These are phyloP conservation scores for Antheraea mylitta DNA, from an alignment of 1,140 invertebrate species.

Conservation along the genomic window DNA sequence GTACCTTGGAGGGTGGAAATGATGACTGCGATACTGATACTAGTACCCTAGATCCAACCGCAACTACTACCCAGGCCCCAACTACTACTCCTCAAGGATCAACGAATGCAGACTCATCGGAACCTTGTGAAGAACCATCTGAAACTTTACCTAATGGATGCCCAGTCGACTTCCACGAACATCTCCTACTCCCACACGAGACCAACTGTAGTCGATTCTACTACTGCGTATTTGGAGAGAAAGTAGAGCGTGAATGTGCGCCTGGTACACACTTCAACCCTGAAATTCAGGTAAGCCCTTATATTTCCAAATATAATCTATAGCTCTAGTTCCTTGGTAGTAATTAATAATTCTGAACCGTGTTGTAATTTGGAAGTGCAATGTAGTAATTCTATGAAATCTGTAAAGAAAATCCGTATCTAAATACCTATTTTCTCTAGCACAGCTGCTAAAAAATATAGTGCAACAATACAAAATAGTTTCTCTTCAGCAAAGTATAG, in stretches of 20 bases:
- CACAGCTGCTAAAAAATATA: too few relatives aligned
- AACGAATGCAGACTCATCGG: not conserved
- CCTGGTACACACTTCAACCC: conserved; percentile 15
- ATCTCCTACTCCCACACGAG: conserved; percentile 44
- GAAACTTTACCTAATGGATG: conserved; percentile 34
- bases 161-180: conserved; percentile 34
- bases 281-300: too few relatives aligned
- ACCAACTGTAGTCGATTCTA: conserved; percentile 47
- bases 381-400: too few relatives aligned
- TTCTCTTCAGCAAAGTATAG: too few relatives aligned
- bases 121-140: not conserved
- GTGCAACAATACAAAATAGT: too few relatives aligned
- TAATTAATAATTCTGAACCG: too few relatives aligned
- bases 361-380: too few relatives aligned
- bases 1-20: not conserved
- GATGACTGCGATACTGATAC: not conserved
- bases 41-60: not conserved
- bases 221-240: conserved; percentile 40
- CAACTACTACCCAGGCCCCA: not conserved
- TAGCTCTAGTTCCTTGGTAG: too few relatives aligned
- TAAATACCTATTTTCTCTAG: too few relatives aligned
- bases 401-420: too few relatives aligned
- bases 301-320: too few relatives aligned
- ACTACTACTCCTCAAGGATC: not conserved
- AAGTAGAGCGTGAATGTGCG: conserved; percentile 33